Evolutionary conservation across 2,797 vertebrate species (phyloP).

Genomic region (Tympanoctomys barrerae): DNA sequence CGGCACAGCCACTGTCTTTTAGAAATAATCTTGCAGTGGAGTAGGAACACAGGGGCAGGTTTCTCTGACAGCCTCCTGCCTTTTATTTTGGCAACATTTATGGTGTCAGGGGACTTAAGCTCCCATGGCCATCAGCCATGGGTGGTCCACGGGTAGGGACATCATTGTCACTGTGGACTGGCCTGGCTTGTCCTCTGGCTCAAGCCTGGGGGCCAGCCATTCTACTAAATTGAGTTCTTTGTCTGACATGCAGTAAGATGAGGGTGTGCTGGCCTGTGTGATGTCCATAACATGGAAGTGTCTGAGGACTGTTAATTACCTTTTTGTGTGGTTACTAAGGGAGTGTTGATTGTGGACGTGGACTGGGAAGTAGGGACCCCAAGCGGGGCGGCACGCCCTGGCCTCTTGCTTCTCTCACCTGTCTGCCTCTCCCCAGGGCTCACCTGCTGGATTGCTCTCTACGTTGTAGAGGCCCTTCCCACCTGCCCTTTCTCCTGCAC

Average conservation of each 20-base stretch:
- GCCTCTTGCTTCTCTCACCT: slow-evolving; percentile 32
- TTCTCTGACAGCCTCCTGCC: not conserved
- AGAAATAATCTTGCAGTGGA: not conserved
- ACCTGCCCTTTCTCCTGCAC: slow-evolving; percentile 94
- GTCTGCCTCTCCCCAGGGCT: slow-evolving; percentile 88
- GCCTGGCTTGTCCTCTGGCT: not conserved
- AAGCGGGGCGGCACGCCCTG: not conserved
- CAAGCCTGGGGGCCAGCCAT: not conserved
- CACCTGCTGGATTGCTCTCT: slow-evolving; percentile 91
- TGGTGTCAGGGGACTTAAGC: not conserved
- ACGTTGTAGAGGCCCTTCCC: slow-evolving; percentile 88
- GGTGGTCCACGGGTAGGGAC: not conserved
- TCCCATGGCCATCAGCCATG: rapidly evolving
- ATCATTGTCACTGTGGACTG: not conserved
- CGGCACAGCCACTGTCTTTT: not conserved
- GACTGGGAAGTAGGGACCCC: not conserved
- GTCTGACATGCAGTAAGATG: not conserved
- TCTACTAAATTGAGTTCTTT: not conserved
- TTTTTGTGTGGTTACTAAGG: not conserved
- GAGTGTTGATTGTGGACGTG: not conserved
- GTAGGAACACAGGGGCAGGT: not conserved
- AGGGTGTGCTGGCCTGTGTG: not conserved
- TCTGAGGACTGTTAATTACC: not conserved
- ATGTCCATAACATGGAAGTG: not conserved
- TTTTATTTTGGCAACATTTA: not conserved